Base-by-base conservation (phyloP, 2,113 vertebrate species). In the Hippocampus guttulatus region DNA sequence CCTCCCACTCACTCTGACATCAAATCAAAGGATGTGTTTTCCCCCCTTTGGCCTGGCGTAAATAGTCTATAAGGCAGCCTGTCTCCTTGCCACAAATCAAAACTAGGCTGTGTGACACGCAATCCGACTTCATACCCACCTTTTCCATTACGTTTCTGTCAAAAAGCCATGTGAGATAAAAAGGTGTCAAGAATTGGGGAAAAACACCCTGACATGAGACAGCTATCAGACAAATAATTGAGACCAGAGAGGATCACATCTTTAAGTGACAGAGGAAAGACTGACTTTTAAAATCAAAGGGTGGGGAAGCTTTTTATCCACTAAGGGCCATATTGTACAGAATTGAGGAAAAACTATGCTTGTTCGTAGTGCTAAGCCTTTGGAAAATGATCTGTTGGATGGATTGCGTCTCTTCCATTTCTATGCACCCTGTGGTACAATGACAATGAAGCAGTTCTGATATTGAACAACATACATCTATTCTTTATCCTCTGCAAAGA, bases 91-190 rank as follows among this genome's bases (percentile, higher is more conserved):
- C 27, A 67, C 33, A 45, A 54, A 80, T 76, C 74, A 79, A 76
- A 73, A 77, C 40, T 23, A 55, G 67, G 74, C 72, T 64, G 20
- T 61, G 64, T 85, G 68, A 86, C 80, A 78, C 68, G 54, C 47
- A 8, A n/a, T 74, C 57, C 80, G 83, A 84, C 75, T 73, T 67
- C 63, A 63, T 76, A 74, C 75, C 67, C 64, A 67, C 67, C 45
- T 68, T 80, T 81, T 76, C 83, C 78, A 88, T 87, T 87, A 81
- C 77, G 16, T 72, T 69, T 62, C 84, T 88, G 77, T 84, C 84
- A 85, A 80, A 38, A 43, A 30, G 66, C 52, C 78, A 69, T 60
- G 55, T 69, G 77, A 27, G 81, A 86, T 82, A 79, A 73, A 77
- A 80, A 77, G 63, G 77, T 78, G 74, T 47, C 75, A 75, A 67